Evolutionary conservation across 2,113 vertebrate genomes (phyloP).

Genomic region (Protomyctophum bolini): DNA sequence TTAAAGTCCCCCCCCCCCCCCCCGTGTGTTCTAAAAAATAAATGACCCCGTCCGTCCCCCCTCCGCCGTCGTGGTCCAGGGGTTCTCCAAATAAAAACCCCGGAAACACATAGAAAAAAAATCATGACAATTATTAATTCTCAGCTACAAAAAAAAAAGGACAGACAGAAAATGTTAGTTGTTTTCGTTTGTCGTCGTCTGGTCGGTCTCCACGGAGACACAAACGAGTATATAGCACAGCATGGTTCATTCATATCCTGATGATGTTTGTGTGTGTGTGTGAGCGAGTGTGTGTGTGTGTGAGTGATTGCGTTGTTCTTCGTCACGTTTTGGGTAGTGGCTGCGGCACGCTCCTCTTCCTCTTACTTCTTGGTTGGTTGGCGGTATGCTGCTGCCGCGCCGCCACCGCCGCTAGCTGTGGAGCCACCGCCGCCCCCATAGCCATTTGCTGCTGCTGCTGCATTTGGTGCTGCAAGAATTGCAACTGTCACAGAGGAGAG

Average conservation of each 20-base stretch:
- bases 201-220: conserved; percentile 58
- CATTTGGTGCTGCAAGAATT: conserved; percentile 98
- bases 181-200: conserved; percentile 40
- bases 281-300: background rate
- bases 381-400: conserved; percentile 88
- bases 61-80: conserved; percentile 32
- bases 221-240: conserved; percentile 71
- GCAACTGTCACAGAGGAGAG: conserved; percentile 82
- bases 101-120: conserved; percentile 59
- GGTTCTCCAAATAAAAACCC: conserved; percentile 57
- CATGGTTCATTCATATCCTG: conserved; percentile 68
- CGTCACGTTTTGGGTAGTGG: conserved; percentile 80
- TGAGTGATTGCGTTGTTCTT: conserved; percentile 24
- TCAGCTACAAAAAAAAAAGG: conserved; percentile 68
- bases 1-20: conserved; percentile 41
- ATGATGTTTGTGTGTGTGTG: conserved; percentile 23
- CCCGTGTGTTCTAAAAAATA: conserved; percentile 55
- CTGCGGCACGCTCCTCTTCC: conserved; percentile 85
- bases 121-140: conserved; percentile 34
- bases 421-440: conserved; percentile 84
- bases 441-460: conserved; percentile 89
- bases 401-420: conserved; percentile 79
- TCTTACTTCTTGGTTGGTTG: conserved; percentile 96
- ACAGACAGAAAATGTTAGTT: conserved; percentile 29
- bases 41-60: background rate